Base-by-base conservation (phyloP, 1,140 invertebrate species). In the Latrodectus geometricus region DNA sequence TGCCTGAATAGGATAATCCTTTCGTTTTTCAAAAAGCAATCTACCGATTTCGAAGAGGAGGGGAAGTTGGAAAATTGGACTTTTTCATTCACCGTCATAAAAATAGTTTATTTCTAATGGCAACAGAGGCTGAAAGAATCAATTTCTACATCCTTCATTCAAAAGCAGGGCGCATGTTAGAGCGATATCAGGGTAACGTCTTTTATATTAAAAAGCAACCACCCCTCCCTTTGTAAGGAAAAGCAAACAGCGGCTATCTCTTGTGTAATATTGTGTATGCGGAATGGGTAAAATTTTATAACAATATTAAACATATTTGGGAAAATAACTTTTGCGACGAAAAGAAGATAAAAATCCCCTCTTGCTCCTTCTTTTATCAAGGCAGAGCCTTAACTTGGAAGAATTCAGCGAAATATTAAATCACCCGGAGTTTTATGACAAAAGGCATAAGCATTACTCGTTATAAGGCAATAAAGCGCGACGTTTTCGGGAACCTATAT, bases 251-350 rank as follows among this genome's bases (percentile, higher is more conserved):
- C 74, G 75, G 83, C 82, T 86, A 86, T 86, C 83, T 86, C 75
- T 86, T 50, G 83, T 86, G 83, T 70, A 86, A 86, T 86, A 86
- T 86, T 86, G 83, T 86, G 54, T 86, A 86, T 86, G 83, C 75
- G 83, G 83, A 86, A 86, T 86, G 83, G 83, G 83, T 78, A 86
- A 86, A 86, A 86, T 86, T 86, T 86, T 86, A 86, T 78, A 86
- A 86, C 83, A 86, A 86, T 86, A 86, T 86, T 86, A 86, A 86
- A 86, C 83, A 86, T 86, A 86, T 86, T 86, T 86, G 83, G 83
- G 83, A 86, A 86, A 86, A 86, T 86, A 86, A 86, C 83, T 86
- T 86, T 86, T 86, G 83, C 83, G 75, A 86, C 83, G 83, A 77
- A 86, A 86, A 86, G 83, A 86, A 86, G 83, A 86, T 86, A 86